phyloP scores from a whole-genome alignment of 2,797 vertebrate species.

The Chloroceryle amazona region DNA sequence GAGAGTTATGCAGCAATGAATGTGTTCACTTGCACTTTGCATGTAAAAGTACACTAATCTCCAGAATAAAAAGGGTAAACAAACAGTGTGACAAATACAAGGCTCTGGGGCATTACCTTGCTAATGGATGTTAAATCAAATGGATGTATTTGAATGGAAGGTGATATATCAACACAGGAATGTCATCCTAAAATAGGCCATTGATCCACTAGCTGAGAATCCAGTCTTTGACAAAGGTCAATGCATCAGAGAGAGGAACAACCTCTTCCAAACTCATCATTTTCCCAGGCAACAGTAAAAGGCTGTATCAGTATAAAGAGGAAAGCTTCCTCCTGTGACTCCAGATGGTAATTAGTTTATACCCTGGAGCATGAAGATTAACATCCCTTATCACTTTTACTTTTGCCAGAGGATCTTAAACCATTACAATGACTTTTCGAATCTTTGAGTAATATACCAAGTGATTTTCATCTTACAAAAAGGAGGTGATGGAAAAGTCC shows the following conservation, averaged over 20 bases:
- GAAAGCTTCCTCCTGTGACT: slow-evolving; percentile 54
- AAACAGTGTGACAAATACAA: slow-evolving; percentile 25
- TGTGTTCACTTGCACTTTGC: not conserved
- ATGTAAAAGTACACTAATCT: slow-evolving; percentile 6
- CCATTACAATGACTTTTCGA: slow-evolving; percentile 50
- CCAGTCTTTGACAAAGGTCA: slow-evolving; percentile 49
- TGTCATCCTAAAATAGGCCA: slow-evolving; percentile 47
- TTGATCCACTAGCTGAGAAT: slow-evolving; percentile 51
- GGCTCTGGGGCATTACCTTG: slow-evolving; percentile 41
- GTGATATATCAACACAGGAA: slow-evolving; percentile 50
- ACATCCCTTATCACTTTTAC: slow-evolving; percentile 74
- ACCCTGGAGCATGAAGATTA: slow-evolving; percentile 75
- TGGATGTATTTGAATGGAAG: slow-evolving; percentile 44
- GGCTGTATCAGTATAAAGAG: slow-evolving; percentile 10
- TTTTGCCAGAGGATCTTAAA: slow-evolving; percentile 71
- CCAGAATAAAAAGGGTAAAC: slow-evolving; percentile 39
- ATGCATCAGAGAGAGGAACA: slow-evolving; percentile 32
- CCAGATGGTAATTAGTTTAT: slow-evolving; percentile 77
- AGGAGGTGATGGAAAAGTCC: not conserved
- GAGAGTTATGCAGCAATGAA: not conserved
- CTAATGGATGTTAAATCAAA: slow-evolving; percentile 52
- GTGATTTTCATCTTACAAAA: not conserved
- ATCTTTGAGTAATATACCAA: slow-evolving; percentile 20
- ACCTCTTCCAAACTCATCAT: slow-evolving; percentile 35
- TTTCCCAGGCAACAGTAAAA: slow-evolving; percentile 61